Conservation (phyloP, 2,888 invertebrate species). For the Hipparchia sbordonii region DNA sequence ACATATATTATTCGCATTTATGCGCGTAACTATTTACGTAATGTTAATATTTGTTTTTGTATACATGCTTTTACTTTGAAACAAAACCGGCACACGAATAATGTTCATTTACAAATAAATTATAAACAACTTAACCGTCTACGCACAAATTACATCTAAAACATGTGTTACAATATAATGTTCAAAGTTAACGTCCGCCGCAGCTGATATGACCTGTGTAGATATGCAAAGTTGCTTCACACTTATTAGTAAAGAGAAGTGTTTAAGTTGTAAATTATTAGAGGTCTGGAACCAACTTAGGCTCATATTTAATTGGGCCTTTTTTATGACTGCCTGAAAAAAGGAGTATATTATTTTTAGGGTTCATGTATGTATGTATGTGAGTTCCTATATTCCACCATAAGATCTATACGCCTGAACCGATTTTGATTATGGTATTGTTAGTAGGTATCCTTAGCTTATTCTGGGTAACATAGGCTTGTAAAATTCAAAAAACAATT, state of each 20-base stretch:
- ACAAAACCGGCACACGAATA: background rate
- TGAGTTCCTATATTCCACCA: no score
- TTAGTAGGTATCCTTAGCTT: no score
- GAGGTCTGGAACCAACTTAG: slow-evolving; percentile 64
- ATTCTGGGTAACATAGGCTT: no score
- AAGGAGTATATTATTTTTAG: no score
- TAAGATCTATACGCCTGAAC: no score
- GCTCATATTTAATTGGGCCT: slow-evolving; percentile 58
- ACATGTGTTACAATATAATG: slow-evolving; percentile 58
- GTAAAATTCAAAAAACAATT: no score
- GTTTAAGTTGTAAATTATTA: slow-evolving; percentile 73
- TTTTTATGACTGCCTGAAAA: slow-evolving; percentile 42
- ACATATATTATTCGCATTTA: no score
- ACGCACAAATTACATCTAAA: slow-evolving; percentile 62
- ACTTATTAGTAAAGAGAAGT: slow-evolving; percentile 65
- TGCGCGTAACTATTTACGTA: background rate
- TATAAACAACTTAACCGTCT: slow-evolving; percentile 53
- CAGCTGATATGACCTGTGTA: slow-evolving; percentile 66
- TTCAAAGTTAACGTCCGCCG: slow-evolving; percentile 62
- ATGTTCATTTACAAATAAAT: background rate
- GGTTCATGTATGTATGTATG: no score
- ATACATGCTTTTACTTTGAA: background rate
- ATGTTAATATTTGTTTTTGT: background rate
- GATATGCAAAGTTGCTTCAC: slow-evolving; percentile 56
- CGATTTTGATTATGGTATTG: no score